Evolutionary conservation across 2,888 invertebrate genomes (phyloP).

Genomic region (Heliconius ethilla): DNA sequence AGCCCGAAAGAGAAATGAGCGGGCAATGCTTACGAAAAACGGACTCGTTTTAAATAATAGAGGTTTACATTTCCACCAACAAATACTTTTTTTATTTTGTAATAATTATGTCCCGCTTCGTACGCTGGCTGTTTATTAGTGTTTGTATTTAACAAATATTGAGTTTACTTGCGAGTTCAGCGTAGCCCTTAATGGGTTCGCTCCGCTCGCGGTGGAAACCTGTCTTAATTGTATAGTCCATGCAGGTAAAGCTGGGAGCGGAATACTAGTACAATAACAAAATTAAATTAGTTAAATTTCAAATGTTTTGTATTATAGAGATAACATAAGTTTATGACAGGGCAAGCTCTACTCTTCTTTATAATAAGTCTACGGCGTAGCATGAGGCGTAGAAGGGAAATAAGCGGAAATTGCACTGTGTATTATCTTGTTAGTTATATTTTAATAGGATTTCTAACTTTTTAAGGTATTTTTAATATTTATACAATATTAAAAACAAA

Average conservation of each 20-base stretch:
- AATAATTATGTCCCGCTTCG: too few species aligned
- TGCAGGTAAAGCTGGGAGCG: not conserved
- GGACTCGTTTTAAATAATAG: too few species aligned
- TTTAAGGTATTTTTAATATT: not conserved
- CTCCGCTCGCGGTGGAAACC: too few species aligned
- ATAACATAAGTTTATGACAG: not conserved
- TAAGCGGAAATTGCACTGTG: conserved; percentile 27
- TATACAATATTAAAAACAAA: not conserved
- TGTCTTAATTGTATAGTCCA: too few species aligned
- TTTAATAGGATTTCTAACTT: conserved; percentile 23
- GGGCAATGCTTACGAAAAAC: too few species aligned
- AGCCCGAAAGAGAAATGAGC: too few species aligned
- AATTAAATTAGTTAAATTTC: not conserved
- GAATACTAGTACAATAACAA: not conserved
- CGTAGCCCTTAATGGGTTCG: too few species aligned
- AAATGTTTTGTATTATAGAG: not conserved
- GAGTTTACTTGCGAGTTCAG: too few species aligned
- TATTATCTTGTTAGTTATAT: conserved; percentile 31
- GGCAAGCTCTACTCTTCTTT: not conserved
- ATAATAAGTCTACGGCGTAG: conserved; percentile 20
- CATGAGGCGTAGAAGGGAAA: conserved; percentile 14
- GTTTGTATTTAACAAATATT: too few species aligned
- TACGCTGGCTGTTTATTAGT: too few species aligned
- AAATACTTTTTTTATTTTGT: too few species aligned
- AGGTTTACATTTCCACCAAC: too few species aligned